Base-by-base conservation (phyloP, 35 echinoderm and acorn worm species). In the Apostichopus parvimensis region DNA sequence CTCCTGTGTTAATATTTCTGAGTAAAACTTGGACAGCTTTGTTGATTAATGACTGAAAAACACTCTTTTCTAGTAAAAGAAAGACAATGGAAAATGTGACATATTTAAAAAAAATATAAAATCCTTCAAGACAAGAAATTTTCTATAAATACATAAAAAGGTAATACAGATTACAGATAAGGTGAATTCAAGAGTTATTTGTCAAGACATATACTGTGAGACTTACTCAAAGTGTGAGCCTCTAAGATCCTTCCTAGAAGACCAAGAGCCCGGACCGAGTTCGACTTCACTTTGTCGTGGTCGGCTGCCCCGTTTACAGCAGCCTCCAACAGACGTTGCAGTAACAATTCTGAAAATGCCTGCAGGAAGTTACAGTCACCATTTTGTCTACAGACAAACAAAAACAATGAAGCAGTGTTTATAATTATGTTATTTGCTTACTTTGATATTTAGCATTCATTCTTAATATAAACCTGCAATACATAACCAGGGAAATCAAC, bases 231-330 rank as follows among this genome's bases (percentile, higher is more conserved):
- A 34, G 97, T 92, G 7, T 94, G 91, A n/a, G 91, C 72, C 23
- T 87, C 87, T 55, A 93, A 77, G 65, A 94, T 94, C n/a, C 95
- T 91, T 54, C 95, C 83, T 5, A 98, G 95, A 70, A 96, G 92
- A 3, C 97, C 97, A 0, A 98, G 79, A 24, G 93, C 97, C 85
- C 97, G 53, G 14, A 98, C 97, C 15, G 94, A 87, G 82, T 98
- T 98, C 0, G 97, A 98, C 72, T 98, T 98, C 28, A 98, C 94
- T n/a, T 98, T 98, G 77, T 98, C 97, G 72, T 95, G 94, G 80
- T 98, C 97, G 6, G 78, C 82, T 22, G 97, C 78, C 4, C 92
- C 97, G 6, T 79, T 85, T 73, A 96, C 95, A 80, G 97, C 97
- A 11, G 97, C 94, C 76, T 94, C 93, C 87, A 96, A 93, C 20